phyloP scores from a whole-genome alignment of 1,140 invertebrate genomes.

The Penaeus chinensis region DNA sequence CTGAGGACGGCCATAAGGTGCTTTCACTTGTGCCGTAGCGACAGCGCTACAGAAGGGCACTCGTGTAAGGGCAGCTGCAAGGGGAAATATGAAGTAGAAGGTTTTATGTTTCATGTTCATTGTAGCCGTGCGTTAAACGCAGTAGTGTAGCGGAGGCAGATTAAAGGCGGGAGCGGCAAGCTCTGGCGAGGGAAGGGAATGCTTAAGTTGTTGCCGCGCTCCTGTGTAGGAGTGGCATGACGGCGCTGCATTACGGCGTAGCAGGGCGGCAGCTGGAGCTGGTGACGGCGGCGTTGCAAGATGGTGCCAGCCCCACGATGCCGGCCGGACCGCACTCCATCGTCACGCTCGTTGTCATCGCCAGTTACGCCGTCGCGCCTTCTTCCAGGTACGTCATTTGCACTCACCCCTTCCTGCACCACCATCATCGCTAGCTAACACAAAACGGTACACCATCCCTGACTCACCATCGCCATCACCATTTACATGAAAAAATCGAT shows the following conservation, averaged over 20 bases:
- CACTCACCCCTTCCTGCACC: not conserved
- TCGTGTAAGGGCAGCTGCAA: no score
- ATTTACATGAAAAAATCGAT: not conserved
- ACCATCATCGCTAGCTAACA: no score
- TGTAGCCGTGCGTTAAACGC: no score
- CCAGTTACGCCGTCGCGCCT: not conserved
- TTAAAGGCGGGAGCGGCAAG: no score
- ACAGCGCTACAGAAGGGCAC: no score
- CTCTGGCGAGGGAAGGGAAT: not conserved
- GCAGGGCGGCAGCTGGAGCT: constrained; percentile 32
- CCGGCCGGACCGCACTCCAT: not conserved
- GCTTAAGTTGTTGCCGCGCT: not conserved
- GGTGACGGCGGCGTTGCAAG: constrained; percentile 45
- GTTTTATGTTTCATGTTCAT: no score
- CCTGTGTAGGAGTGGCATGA: constrained; percentile 36
- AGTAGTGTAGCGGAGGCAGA: no score
- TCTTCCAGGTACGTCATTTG: not conserved
- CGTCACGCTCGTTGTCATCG: constrained; percentile 29
- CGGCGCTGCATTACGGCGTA: constrained; percentile 48
- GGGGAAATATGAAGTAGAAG: no score
- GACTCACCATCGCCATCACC: constrained; percentile 5
- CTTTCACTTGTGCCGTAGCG: no score
- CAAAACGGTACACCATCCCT: not conserved
- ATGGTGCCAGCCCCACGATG: constrained; percentile 30
- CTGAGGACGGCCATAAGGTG: no score